These are phyloP conservation scores for Callithrix jacchus DNA, from an alignment of 2,113 vertebrate species.

Conservation along the genomic window DNA sequence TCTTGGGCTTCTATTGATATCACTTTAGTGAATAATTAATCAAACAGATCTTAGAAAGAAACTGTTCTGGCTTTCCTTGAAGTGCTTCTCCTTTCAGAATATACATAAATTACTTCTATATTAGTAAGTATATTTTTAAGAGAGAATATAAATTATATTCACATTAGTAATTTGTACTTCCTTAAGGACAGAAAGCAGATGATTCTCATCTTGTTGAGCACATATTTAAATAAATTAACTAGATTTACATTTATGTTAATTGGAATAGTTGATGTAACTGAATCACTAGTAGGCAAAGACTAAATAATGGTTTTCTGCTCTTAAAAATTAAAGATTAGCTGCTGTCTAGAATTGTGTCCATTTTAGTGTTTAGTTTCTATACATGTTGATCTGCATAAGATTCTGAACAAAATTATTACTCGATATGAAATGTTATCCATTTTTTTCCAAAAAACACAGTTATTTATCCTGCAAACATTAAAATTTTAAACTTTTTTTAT, in stretches of 20 bases:
- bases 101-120: neutral
- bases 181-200: neutral
- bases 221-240: neutral
- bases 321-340: neutral
- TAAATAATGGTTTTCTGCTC: neutral
- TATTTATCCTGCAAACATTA: neutral
- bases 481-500: neutral
- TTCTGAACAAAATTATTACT: neutral
- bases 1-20: constrained; percentile 23
- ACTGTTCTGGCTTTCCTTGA: constrained; percentile 33
- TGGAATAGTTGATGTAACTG: neutral
- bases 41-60: constrained; percentile 19
- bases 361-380: neutral
- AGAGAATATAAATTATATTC: constrained; percentile 1
- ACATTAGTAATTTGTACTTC: constrained; percentile 17
- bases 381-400: neutral
- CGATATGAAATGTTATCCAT: neutral
- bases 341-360: neutral
- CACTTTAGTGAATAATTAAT: constrained; percentile 54
- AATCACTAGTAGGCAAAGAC: neutral
- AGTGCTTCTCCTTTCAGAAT: constrained; percentile 26
- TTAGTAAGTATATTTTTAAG: constrained; percentile 5
- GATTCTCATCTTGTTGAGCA: neutral
- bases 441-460: neutral
- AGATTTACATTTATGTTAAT: constrained; percentile 7